A percentile compares a stretch with the other conserved stretches of the same genome.
Evolutionary conservation across 2,797 vertebrate genomes (phyloP).

Genomic region (Cyprinodon diabolis): DNA sequence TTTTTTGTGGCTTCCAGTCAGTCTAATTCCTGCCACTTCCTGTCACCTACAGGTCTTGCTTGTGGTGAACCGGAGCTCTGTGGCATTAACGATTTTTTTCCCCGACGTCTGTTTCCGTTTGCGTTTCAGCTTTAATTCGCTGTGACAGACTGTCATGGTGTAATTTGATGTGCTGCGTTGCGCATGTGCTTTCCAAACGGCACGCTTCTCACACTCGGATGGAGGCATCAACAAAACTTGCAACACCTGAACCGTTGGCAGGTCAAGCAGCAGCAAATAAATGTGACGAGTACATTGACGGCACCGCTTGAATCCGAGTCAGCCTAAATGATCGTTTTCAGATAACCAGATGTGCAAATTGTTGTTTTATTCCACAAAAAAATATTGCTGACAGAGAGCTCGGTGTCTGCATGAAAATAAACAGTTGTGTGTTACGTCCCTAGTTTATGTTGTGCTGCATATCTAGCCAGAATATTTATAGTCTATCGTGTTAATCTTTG

Average conservation of each 20-base stretch:
- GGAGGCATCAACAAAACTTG: conserved; percentile 48
- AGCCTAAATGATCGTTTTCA: conserved; percentile 58
- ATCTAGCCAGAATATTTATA: conserved; percentile 70
- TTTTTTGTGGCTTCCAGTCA: conserved; percentile 1
- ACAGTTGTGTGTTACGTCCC: conserved; percentile 53
- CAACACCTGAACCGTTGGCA: conserved; percentile 57
- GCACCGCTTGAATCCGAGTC: conserved; percentile 44
- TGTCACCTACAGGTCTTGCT: conserved; percentile 9
- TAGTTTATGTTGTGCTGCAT: conserved; percentile 45
- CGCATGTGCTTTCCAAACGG: conserved; percentile 66
- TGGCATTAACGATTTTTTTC: conserved; percentile 58
- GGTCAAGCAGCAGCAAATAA: conserved; percentile 34
- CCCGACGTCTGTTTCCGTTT: conserved; percentile 50
- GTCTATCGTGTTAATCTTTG: conserved; percentile 58
- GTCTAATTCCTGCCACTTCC: conserved; percentile 2
- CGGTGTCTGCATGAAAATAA: conserved; percentile 49
- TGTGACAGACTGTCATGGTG: conserved; percentile 64
- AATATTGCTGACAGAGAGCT: conserved; percentile 66
- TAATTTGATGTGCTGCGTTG: conserved; percentile 65
- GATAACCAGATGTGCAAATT: conserved; percentile 62
- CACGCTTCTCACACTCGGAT: conserved; percentile 51
- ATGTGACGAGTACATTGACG: conserved; percentile 38
- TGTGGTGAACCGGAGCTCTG: conserved; percentile 1
- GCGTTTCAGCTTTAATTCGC: conserved; percentile 62
- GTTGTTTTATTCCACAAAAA: conserved; percentile 8